Conservation (phyloP, 2,113 vertebrate genomes). For the Donacobius atricapilla region DNA sequence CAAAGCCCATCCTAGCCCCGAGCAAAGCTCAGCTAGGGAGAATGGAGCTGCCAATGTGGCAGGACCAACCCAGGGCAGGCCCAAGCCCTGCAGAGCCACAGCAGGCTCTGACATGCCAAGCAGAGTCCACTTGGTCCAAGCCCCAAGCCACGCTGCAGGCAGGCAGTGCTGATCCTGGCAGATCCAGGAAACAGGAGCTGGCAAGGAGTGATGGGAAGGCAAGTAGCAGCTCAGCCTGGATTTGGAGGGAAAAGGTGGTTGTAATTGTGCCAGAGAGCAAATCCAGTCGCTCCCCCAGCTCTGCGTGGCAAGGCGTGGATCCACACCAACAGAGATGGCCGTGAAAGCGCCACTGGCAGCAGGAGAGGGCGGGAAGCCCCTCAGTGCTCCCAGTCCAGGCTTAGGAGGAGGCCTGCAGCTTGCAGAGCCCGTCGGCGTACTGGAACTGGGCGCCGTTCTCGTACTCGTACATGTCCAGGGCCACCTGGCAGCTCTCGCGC, state of each 20-base stretch:
- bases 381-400: fast-evolving
- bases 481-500: slow-evolving; percentile 94
- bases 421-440: slow-evolving; percentile 83
- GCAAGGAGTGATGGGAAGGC: background rate
- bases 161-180: background rate
- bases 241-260: background rate
- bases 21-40: background rate
- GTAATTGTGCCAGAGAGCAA: slow-evolving; percentile 1
- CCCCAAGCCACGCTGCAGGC: background rate
- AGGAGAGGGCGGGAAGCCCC: background rate
- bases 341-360: fast-evolving
- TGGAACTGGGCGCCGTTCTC: slow-evolving; percentile 84
- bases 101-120: background rate
- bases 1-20: background rate
- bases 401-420: background rate
- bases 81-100: fast-evolving
- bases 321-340: fast-evolving
- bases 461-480: slow-evolving; percentile 89
- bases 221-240: slow-evolving; percentile 34
- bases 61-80: background rate
- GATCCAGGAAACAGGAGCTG: background rate
- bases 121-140: background rate
- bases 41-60: fast-evolving
- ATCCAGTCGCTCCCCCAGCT: background rate
- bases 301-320: fast-evolving